These are phyloP conservation scores for Neopipo cinnamomea DNA, from an alignment of 2,113 vertebrate species.

Conservation along the genomic window DNA sequence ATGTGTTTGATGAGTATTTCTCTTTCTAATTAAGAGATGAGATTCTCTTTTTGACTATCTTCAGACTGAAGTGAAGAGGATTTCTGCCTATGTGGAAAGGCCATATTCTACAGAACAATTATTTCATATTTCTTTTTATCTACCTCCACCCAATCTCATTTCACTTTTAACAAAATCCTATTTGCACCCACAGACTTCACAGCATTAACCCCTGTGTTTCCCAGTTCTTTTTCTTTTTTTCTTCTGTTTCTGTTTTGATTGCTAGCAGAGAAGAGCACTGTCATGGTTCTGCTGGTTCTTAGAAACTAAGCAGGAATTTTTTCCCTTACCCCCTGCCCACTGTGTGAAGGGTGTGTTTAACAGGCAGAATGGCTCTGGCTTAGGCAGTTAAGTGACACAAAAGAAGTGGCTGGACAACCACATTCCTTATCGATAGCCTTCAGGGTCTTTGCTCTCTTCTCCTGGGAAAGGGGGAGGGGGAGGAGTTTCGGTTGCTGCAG, in stretches of 20 bases:
- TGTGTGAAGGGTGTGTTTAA: no score
- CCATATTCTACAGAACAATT: slow-evolving; percentile 74
- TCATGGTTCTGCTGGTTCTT: no score
- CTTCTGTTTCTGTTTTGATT: neutral
- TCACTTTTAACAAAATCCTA: slow-evolving; percentile 64
- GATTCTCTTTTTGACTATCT: slow-evolving; percentile 76
- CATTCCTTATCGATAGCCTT: no score
- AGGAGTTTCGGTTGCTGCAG: no score
- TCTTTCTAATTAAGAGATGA: slow-evolving; percentile 81
- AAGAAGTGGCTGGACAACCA: no score
- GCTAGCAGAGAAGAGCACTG: neutral
- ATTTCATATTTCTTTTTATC: slow-evolving; percentile 72
- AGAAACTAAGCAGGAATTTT: no score
- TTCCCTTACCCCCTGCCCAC: no score
- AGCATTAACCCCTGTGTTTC: slow-evolving; percentile 41
- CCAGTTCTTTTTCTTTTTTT: neutral
- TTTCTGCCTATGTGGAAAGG: slow-evolving; percentile 69
- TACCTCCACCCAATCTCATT: slow-evolving; percentile 68
- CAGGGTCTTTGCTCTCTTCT: no score
- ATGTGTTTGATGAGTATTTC: slow-evolving; percentile 81
- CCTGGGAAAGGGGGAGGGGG: no score
- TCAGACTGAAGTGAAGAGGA: slow-evolving; percentile 71
- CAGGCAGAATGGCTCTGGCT: no score
- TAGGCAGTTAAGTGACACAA: no score
- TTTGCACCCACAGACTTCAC: slow-evolving; percentile 38